Evolutionary conservation across 2,888 invertebrate species (phyloP), one percentile per base, ranked within the genome.

Genomic region (Creontiades dilutus): DNA sequence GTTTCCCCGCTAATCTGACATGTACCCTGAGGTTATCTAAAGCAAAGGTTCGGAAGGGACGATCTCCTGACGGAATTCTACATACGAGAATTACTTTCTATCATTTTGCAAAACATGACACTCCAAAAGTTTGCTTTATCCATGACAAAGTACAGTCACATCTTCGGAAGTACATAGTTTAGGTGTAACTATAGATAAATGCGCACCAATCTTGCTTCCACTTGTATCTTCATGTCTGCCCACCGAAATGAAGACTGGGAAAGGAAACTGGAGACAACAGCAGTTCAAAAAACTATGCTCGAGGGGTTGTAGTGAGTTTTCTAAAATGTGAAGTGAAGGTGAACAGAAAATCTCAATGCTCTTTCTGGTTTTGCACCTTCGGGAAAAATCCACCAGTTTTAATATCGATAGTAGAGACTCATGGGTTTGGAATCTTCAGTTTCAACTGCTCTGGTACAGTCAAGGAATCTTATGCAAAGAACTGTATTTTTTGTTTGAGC

Each of bases 21-120:
- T 48, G 48, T 48, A 48, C 13, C 9, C 48, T 48, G 7, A 12
- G 11, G 57, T 57, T 13, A n/a, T 57, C 16, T 61, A 19, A 5
- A 61, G 9, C n/a, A 61, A 9, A 11, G 61, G 7, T 61, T 61
- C 19, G 61, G 61, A n/a, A 14, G 61, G 14, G 19, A n/a, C 19
- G 81, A 81, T 48, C 48, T 81, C 9, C 4, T 81, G 81, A 81
- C 47, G 12, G 81, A 81, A 19, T 37, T 81, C 13, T 81, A 81
- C 13, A 81, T 81, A 9, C 47, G 81, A 12, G 81, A 81, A 48
- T 19, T 81, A 1, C 23, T 81, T 4, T n/a, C 2, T 3, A 13
- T 81, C 4, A 47, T 81, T 5, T 47, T 81, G 14, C 14, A n/a
- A 5, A 81, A 81, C n/a, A 47, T 48, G 47, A 47, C 46, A 2